Evolutionary conservation across 64 coral and sea anemone genomes (phyloP), one percentile per base, ranked within the genome.

Genomic region (Actinia equina): DNA sequence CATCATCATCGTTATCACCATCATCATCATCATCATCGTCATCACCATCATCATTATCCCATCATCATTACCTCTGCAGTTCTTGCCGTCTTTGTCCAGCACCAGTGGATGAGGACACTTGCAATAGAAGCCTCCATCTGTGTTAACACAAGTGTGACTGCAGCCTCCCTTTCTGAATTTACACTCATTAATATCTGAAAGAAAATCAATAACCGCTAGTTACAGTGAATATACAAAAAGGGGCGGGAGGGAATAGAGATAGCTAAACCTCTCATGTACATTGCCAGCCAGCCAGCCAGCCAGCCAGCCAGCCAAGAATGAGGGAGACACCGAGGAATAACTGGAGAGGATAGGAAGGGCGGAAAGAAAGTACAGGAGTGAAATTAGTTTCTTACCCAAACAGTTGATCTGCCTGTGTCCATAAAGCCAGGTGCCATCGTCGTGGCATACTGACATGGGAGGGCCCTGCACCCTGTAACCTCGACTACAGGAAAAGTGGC

Each of bases 151-250:
- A 27, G 83, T 86, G 84, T 95, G 94, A 11, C 84, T 87, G 23
- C 94, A 96, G 16, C 94, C 94, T 14, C 94, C 94, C 15, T 96
- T 96, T 43, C 86, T 46, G n/a, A 77, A 52, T 17, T 70, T 85
- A 44, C 94, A 96, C n/a, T 96, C 94, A 62, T 96, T 78, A 46
- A 92, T 93, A 80, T 96, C 94, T 96, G 84, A 78, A 59, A 54
- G 20, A 52, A 86, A 9, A 53, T 65, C 41, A 18, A 15, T 18
- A 53, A 37, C 30, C 30, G 30, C 30, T 37, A 37, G 30, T 60
- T 49, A 49, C 7, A 49, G 46, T 49, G 46, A 49, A 49, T 49
- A 49, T 49, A 6, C 46, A 49, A 4, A 49, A 8, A 49, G 15
- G n/a, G 62, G 22, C 6, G 7, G 62, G 62, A 65, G n/a, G 62